Evolutionary conservation across 92 coral and sea anemone genomes (phyloP).

Genomic region (Epizoanthus illoricatus): DNA sequence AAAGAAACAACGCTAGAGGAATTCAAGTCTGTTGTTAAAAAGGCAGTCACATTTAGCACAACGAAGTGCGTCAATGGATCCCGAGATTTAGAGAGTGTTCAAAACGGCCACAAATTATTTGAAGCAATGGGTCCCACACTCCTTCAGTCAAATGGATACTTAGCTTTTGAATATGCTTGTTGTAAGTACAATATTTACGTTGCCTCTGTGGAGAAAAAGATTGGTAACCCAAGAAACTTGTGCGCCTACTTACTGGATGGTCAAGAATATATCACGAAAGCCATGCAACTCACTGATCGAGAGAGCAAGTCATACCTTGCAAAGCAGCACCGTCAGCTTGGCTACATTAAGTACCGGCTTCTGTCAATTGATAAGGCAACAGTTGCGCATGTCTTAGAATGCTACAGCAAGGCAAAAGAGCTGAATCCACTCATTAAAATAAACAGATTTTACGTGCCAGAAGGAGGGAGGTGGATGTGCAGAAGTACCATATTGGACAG

Average conservation of each 20-base stretch:
- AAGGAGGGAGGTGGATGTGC: conserved; percentile 14
- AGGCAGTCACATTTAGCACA: conserved; percentile 29
- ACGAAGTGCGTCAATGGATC: conserved; percentile 7
- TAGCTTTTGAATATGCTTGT: conserved; percentile 62
- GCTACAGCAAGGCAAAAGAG: conserved; percentile 51
- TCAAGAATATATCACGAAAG: conserved; percentile 52
- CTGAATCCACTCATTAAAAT: conserved; percentile 61
- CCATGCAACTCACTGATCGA: conserved; percentile 52
- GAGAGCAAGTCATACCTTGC: conserved; percentile 52
- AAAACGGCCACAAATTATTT: conserved; percentile 69
- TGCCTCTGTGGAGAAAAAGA: conserved; percentile 19
- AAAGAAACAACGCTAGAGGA: conserved; percentile 58
- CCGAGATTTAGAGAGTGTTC: conserved; percentile 35
- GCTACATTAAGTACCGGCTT: conserved; percentile 49
- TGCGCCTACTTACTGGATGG: conserved; percentile 50
- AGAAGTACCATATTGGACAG: background rate
- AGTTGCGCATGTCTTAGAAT: conserved; percentile 36
- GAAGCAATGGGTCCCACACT: conserved; percentile 66
- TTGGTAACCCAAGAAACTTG: conserved; percentile 27
- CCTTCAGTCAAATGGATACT: conserved; percentile 45
- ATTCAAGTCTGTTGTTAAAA: conserved; percentile 42
- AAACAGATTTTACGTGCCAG: conserved; percentile 40
- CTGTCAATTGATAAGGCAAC: conserved; percentile 45
- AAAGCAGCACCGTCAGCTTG: conserved; percentile 60
- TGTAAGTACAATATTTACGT: conserved; percentile 54